Conservation (phyloP, 2,888 invertebrate species). For the Acrobasis consociella region DNA sequence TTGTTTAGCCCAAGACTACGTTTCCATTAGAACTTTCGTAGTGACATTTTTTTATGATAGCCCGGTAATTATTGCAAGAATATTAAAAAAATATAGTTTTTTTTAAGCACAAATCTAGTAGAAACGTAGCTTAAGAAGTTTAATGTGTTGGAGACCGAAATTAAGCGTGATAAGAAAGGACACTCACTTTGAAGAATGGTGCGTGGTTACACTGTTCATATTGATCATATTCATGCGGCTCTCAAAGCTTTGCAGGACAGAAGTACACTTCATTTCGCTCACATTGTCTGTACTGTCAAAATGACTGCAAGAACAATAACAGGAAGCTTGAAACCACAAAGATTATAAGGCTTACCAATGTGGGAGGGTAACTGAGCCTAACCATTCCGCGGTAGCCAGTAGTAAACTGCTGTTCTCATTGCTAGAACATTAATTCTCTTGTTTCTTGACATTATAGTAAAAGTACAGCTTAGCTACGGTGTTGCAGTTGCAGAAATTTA, state of each 20-base stretch:
- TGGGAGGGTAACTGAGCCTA: not conserved
- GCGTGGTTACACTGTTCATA: constrained; percentile 73
- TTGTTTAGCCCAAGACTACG: too few species aligned
- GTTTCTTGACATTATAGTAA: too few species aligned
- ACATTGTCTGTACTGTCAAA: constrained; percentile 81
- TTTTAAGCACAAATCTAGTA: too few species aligned
- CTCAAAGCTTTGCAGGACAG: constrained; percentile 70
- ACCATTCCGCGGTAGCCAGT: not conserved
- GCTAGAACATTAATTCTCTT: too few species aligned
- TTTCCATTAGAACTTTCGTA: too few species aligned
- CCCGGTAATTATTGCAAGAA: too few species aligned
- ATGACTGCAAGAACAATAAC: constrained; percentile 80
- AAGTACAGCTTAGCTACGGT: too few species aligned
- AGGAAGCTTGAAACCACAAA: constrained; percentile 56
- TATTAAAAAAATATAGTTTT: too few species aligned
- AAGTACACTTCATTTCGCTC: constrained; percentile 73
- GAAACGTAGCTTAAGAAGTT: too few species aligned
- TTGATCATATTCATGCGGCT: constrained; percentile 77
- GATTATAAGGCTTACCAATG: constrained; percentile 30
- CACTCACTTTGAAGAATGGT: constrained; percentile 76
- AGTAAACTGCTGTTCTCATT: too few species aligned
- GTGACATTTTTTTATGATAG: too few species aligned
- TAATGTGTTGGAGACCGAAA: not conserved
- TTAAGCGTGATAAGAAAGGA: constrained; percentile 36
- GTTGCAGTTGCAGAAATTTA: too few species aligned